These are phyloP conservation scores for Ametastegia equiseti DNA, from an alignment of 2,888 invertebrate genomes.

Conservation along the genomic window DNA sequence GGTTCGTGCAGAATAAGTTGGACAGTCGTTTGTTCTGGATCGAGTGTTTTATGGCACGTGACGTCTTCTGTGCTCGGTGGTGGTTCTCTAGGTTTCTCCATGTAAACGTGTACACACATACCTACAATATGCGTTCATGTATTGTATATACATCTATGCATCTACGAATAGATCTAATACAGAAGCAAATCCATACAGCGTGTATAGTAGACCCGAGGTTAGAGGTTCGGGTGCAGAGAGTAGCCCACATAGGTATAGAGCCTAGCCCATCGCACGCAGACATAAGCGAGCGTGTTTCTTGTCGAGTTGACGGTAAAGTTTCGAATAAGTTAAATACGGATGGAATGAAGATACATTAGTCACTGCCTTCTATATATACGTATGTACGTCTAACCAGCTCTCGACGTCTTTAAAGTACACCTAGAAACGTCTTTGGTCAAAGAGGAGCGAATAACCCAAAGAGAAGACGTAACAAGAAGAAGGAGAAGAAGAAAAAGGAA, in stretches of 20 bases:
- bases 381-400: background rate
- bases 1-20: constrained; percentile 36
- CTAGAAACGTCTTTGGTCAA: background rate
- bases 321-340: constrained; percentile 71
- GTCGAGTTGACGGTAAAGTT: constrained; percentile 70
- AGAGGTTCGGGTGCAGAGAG: background rate
- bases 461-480: constrained; percentile 20
- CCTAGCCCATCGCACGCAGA: constrained; percentile 42
- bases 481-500: background rate
- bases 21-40: constrained; percentile 45
- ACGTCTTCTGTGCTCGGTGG: constrained; percentile 28
- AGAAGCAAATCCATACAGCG: background rate
- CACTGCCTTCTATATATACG: constrained; percentile 53
- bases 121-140: background rate
- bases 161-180: background rate
- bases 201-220: background rate
- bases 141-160: background rate
- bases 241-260: constrained; percentile 17
- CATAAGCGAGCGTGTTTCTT: constrained; percentile 62
- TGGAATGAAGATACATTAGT: constrained; percentile 68
- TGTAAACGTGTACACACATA: background rate
- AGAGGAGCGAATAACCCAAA: constrained; percentile 14
- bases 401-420: background rate
- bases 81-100: constrained; percentile 9
- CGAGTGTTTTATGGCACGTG: constrained; percentile 45